Base-by-base conservation (phyloP, 2,888 invertebrate genomes). In the Tipula lateralis region DNA sequence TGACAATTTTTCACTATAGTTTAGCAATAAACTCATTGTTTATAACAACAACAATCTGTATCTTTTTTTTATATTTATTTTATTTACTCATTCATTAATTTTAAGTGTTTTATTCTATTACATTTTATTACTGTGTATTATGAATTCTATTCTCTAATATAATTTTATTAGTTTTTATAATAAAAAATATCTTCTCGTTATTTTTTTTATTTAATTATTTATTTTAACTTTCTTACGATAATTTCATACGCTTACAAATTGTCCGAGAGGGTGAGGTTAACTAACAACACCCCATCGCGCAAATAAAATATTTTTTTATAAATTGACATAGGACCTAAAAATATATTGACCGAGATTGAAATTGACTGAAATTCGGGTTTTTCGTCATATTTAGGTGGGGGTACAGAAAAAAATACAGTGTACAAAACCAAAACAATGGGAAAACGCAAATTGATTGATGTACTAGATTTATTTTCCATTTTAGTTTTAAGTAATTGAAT, bases 401-500 rank as follows among this genome's bases (percentile, higher is more conserved):
- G n/a, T n/a, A 66, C 6, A 24, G 9, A n/a, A 5, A 13, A 2
- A 66, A 19, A 66, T 24, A 66, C 9, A n/a, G 66, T 2, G n/a
- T n/a, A n/a, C n/a, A n/a, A 66, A 66, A 66, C 66, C n/a, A n/a
- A 66, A 66, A 66, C 24, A 66, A 66, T 66, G 24, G 66, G 24
- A 13, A n/a, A 66, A 24, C 24, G 24, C 24, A 66, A 24, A 66
- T 19, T 66, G 66, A 66, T 66, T 66, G 66, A 66, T 66, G 66
- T 66, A n/a, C 66, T 66, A 12, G 24, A 24, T 66, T 66, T 66
- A 24, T 66, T 66, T 9, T 24, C 24, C 9, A 24, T 66, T 66
- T 66, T 24, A 66, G 24, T 66, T 66, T 66, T 66, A 66, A 66
- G 66, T 66, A 66, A 66, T 66, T 66, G 66, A 66, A 66, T 66